These are phyloP conservation scores for Eurytoma adleriae DNA, from an alignment of 2,888 invertebrate species.

Conservation along the genomic window DNA sequence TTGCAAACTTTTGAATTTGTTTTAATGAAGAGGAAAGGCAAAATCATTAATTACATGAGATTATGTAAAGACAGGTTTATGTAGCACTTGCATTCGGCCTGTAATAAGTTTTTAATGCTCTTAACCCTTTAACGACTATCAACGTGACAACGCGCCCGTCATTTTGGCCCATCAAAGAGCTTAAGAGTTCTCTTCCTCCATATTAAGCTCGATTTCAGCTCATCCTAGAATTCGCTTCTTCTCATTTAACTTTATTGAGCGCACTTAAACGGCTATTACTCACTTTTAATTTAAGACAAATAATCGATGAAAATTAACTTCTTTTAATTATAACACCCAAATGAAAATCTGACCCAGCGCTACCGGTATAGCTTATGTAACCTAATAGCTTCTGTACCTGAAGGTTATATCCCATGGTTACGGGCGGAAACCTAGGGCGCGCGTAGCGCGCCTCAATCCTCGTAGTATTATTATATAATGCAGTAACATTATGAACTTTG, in stretches of 20 bases:
- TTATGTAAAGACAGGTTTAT: conserved; percentile 31
- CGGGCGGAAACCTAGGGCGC: no score
- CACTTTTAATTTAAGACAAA: conserved; percentile 5
- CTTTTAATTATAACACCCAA: no score
- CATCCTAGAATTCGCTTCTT: conserved; percentile 41
- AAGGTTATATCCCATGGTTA: no score
- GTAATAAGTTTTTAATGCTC: conserved; percentile 52
- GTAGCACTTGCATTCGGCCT: conserved; percentile 19
- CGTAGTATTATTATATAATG: no score
- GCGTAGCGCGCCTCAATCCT: no score
- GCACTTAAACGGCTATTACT: conserved; percentile 42
- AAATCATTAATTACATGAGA: conserved; percentile 27
- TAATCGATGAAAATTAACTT: no score
- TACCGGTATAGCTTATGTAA: no score
- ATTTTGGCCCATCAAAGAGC: conserved; percentile 44
- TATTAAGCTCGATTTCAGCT: conserved; percentile 48
- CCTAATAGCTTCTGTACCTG: no score
- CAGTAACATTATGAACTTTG: no score
- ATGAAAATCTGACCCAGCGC: no score
- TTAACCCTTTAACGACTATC: conserved; percentile 42
- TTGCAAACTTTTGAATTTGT: not conserved
- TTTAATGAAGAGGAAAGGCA: not conserved
- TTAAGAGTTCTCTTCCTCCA: conserved; percentile 32
- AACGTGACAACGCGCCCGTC: conserved; percentile 41
- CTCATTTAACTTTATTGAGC: conserved; percentile 51